Conservation (phyloP, 2,888 invertebrate species). For the Amblyjoppa proteus region DNA sequence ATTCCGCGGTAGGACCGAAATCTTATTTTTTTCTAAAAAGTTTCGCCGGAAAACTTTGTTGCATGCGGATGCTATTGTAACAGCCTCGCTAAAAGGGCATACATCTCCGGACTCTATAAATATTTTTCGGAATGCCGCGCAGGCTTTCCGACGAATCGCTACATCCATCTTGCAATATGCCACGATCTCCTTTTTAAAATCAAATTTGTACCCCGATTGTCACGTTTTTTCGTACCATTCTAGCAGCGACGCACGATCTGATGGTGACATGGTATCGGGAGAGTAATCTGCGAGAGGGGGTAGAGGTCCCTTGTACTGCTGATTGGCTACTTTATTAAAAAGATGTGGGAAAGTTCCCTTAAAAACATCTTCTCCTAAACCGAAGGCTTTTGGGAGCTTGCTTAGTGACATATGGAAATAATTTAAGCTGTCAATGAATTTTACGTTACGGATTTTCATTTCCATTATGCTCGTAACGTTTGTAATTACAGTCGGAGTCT, state of each 20-base stretch:
- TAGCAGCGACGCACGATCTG: constrained; percentile 68
- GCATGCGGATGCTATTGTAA: too few species aligned
- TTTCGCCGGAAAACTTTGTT: too few species aligned
- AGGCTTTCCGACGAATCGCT: constrained; percentile 74
- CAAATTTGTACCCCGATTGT: constrained; percentile 63
- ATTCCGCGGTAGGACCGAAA: constrained; percentile 44
- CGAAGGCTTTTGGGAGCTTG: constrained; percentile 74
- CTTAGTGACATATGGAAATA: constrained; percentile 74
- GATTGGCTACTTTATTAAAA: constrained; percentile 72
- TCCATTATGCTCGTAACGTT: not conserved
- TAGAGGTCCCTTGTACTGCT: constrained; percentile 71
- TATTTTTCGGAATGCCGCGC: constrained; percentile 68
- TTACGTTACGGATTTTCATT: not conserved
- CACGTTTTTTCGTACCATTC: constrained; percentile 24
- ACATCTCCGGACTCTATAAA: too few species aligned
- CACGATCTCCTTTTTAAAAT: too few species aligned
- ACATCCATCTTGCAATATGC: too few species aligned
- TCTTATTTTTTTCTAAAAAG: too few species aligned
- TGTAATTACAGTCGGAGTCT: too few species aligned
- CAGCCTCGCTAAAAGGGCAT: too few species aligned
- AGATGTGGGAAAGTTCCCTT: constrained; percentile 74
- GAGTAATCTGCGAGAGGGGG: constrained; percentile 68
- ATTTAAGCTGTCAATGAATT: constrained; percentile 73
- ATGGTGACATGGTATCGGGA: constrained; percentile 66
- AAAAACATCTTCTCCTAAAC: constrained; percentile 55